Base-by-base conservation (phyloP, 1,140 invertebrate species). In the Papilio glaucus region DNA sequence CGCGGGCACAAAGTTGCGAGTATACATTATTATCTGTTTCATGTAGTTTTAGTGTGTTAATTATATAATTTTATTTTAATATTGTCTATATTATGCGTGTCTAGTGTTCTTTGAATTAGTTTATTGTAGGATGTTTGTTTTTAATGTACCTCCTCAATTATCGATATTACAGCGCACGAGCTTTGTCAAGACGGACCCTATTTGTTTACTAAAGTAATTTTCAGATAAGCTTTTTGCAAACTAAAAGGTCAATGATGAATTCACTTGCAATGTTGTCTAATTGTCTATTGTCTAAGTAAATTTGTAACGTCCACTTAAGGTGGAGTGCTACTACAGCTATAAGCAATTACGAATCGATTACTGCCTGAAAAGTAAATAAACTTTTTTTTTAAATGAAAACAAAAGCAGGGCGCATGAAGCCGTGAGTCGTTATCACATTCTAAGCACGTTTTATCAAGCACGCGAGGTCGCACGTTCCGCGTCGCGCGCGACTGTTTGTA, bases 391-490 rank as follows among this genome's bases (percentile, higher is more conserved):
- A n/a, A 53, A 53, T 53, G 49, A 9, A 18, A 53, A 53, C 49
- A 53, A 53, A 53, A 21, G 7, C 15, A 15, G 21, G 21, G 21
- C 21, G 49, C 21, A 18, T 49, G 18, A 15, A 53, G 21, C 8
- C 49, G 49, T 18, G 18, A 53, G 0, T 53, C 21, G 18, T 53
- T 53, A 53, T 53, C 49, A 53, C 49, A 53, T 53, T 53, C 49
- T 13, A 53, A 53, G 49, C 49, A 53, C 49, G 49, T 53, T 53
- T 53, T 53, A 53, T 24, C 49, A 53, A 18, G 49, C 49, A 53
- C 49, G 49, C 49, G 49, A 53, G 49, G 49, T n/a, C 45, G 21
- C 49, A 53, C 49, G 49, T 53, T 53, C 49, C 49, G 21, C 49
- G 18, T 24, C 15, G 45, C 10, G 45, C 49, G 49, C 49, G 49